Base-by-base conservation (phyloP, 2,888 invertebrate species). In the Psylliodes chrysocephalus region DNA sequence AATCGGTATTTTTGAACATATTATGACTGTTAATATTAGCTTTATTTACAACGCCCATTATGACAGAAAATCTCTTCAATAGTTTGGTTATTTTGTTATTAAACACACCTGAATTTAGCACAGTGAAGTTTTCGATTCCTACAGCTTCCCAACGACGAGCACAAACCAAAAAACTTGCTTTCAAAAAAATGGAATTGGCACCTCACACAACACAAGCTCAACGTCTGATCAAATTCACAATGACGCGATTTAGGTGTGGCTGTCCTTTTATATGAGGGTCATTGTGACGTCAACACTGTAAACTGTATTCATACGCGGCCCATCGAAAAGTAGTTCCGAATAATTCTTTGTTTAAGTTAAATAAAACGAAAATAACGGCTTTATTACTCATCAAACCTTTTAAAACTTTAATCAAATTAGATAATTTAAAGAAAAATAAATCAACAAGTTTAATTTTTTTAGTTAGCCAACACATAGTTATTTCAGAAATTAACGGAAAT, bases 1-100 rank as follows among this genome's bases (percentile, higher is more conserved):
- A 82, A 78, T 86, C 85, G 79, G 84, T 85, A 30, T 85, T 84
- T 85, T 86, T 86, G 52, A 68, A 67, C 60, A 65, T 68, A 54
- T 55, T 53, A 54, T 22, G 57, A 47, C 42, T 18, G 28, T 49
- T 15, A 19, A 52, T 53, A 61, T 63, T 67, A 40, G 59, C 22
- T 44, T 64, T 64, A 40, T 47, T 40, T 12, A 67, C 65, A 52
- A 69, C 74, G 67, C 77, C 77, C 78, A 78, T 79, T 44, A 60
- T 69, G 51, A 56, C 54, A 64, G 63, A 61, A 35, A 72, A 72
- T 73, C 73, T n/a, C n/a, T n/a, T n/a, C n/a, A 74, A 71, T 63
- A 51, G 57, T 35, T 54, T 64, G 63, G 51, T 52, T 25, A 51
- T 64, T 68, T 64, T 56, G 57, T 49, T 64, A 25, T 64, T 67